These are phyloP conservation scores for Teleiodes luculella DNA, from an alignment of 2,888 invertebrate genomes.

Conservation along the genomic window DNA sequence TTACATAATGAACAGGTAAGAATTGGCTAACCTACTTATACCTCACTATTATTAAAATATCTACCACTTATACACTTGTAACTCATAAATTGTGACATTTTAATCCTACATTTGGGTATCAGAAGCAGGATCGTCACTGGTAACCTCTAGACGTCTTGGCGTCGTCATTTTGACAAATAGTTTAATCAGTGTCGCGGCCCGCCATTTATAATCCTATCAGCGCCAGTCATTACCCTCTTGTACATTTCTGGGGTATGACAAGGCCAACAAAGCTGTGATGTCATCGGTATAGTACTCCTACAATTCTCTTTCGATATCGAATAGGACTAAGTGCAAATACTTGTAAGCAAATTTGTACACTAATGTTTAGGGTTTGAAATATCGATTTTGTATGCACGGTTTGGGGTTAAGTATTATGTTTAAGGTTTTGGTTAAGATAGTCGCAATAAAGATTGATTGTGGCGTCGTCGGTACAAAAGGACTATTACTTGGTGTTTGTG, in stretches of 20 bases:
- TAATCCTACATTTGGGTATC: background rate
- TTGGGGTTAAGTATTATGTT: too few species aligned
- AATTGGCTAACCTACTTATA: background rate
- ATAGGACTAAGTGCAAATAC: background rate
- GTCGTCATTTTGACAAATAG: conserved; percentile 6
- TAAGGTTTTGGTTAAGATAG: too few species aligned
- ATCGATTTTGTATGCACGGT: background rate
- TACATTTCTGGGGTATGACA: background rate
- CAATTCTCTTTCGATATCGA: background rate
- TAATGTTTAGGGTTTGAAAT: background rate
- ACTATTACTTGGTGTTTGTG: background rate
- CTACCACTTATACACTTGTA: too few species aligned
- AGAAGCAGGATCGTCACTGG: background rate
- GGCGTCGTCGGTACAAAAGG: background rate
- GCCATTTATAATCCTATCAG: conserved; percentile 1
- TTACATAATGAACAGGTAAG: too few species aligned
- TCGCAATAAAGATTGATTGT: background rate
- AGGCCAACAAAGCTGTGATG: conserved; percentile 1
- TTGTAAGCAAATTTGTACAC: background rate
- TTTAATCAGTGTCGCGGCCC: conserved; percentile 2
- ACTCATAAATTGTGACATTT: background rate
- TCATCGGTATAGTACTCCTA: background rate
- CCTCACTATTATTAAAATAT: too few species aligned
- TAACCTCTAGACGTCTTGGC: background rate
- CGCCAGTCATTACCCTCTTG: conserved; percentile 1